Conservation (phyloP, 2,888 invertebrate genomes). For the Ennomos fuscantarius region DNA sequence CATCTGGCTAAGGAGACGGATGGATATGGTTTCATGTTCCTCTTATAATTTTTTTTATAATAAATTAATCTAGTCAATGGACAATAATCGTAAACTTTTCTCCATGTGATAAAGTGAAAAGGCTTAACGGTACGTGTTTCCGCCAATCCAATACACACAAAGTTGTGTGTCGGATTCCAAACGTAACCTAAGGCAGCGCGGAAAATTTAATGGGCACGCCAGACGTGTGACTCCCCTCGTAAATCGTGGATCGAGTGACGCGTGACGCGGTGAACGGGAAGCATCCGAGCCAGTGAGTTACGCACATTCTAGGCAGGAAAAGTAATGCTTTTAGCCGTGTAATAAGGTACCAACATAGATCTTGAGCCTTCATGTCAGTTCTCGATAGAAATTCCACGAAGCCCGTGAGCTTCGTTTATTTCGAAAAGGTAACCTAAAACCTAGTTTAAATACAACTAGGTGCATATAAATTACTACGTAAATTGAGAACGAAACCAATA, state of each 20-base stretch:
- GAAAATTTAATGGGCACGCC: slow-evolving; percentile 36
- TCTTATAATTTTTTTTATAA: too few relatives aligned
- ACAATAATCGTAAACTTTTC: too few relatives aligned
- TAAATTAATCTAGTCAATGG: too few relatives aligned
- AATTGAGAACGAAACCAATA: background rate
- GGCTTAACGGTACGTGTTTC: background rate
- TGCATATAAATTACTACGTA: too few relatives aligned
- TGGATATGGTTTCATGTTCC: too few relatives aligned
- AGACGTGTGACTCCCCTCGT: slow-evolving; percentile 37
- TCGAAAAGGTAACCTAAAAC: slow-evolving; percentile 1
- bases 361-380: slow-evolving; percentile 10
- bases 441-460: too few relatives aligned
- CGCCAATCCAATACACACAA: slow-evolving; percentile 8
- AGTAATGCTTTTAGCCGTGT: slow-evolving; percentile 40
- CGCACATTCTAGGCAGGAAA: slow-evolving; percentile 35
- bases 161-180: slow-evolving; percentile 18
- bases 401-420: slow-evolving; percentile 22
- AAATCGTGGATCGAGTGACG: slow-evolving; percentile 39
- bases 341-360: slow-evolving; percentile 36
- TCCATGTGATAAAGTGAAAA: too few relatives aligned
- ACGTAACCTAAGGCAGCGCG: slow-evolving; percentile 24
- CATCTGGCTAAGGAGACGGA: too few relatives aligned
- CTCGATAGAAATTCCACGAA: slow-evolving; percentile 34
- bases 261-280: slow-evolving; percentile 34
- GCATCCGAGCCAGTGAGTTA: slow-evolving; percentile 34